Conservation (phyloP, 2,113 vertebrate genomes). For the Ophthalmolycus amberensis region DNA sequence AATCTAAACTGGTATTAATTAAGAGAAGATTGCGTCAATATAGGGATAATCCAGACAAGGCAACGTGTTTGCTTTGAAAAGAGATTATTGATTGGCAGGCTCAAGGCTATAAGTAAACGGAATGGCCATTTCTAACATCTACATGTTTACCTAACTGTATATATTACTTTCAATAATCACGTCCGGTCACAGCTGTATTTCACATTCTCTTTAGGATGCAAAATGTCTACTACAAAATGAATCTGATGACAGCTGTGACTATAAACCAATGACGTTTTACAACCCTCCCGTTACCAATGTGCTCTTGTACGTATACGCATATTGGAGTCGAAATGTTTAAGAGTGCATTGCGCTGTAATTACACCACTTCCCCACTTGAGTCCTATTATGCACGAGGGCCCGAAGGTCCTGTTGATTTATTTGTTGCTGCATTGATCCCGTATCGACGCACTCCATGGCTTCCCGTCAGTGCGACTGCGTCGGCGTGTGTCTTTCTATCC, state of each 20-base stretch:
- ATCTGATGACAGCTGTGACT: conserved; percentile 1
- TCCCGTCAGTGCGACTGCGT: conserved; percentile 40
- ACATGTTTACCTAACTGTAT: neutral
- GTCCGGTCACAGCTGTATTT: neutral
- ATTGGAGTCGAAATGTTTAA: conserved; percentile 11
- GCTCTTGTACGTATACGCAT: neutral
- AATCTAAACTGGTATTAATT: conserved; percentile 1
- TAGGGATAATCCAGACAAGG: neutral
- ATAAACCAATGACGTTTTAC: neutral
- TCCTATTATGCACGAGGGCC: conserved; percentile 25
- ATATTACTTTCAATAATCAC: neutral
- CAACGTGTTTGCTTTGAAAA: conserved; percentile 2
- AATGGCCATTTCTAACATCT: neutral
- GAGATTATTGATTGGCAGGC: neutral
- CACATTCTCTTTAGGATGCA: neutral
- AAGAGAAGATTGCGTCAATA: neutral
- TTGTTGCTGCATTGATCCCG: conserved; percentile 52
- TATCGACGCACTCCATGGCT: conserved; percentile 23
- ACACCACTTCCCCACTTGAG: conserved; percentile 23
- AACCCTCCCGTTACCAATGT: neutral
- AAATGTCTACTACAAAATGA: neutral
- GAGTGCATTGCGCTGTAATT: conserved; percentile 26
- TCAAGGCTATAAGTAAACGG: neutral
- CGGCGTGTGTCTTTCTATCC: conserved; percentile 36
- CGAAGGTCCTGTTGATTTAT: conserved; percentile 55